Evolutionary conservation across 1,140 invertebrate species (phyloP), one percentile per base, ranked within the genome.

Genomic region (Drosophila ironensis): DNA sequence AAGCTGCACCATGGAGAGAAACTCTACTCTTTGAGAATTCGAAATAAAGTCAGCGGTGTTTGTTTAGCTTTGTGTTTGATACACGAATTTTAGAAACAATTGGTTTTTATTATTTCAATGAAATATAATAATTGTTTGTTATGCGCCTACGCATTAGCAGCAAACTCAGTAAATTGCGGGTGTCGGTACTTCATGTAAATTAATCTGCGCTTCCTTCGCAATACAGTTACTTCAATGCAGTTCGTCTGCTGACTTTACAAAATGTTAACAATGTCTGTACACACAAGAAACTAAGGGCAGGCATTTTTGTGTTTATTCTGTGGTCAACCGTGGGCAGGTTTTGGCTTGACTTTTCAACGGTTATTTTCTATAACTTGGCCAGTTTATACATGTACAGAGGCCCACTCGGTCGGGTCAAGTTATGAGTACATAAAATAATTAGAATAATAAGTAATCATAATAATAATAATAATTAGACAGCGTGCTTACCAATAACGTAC

Each of bases 21-120:
- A 30, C 9, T 4, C 2, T 11, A 12, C 28, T 30, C 11, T 11
- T 2, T 6, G n/a, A 11, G 9, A 4, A 30, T 3, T 11, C n/a
- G n/a, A n/a, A 61, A 52, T 54, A 30, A 51, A 54, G 22, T n/a
- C 63, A 20, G 17, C 9, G 20, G 22, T 27, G 14, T 46, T 64
- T 75, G 40, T 33, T 37, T 86, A 80, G 80, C 53, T 80, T 84
- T 75, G 81, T 86, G 81, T 75, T 72, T 73, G 76, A 69, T 87
- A 86, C 78, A 86, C 81, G 86, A 86, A 74, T 81, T 88, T 88
- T 74, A 86, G 86, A 88, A 88, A 88, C 75, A 88, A 81, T 88
- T 86, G 74, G 59, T 80, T 71, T 72, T 80, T 80, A 81, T 73
- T 88, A 76, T 88, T 88, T 88, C 86, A 86, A 57, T 88, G 87